phyloP scores from a whole-genome alignment of 2,888 invertebrate species.

The Apamea crenata region DNA sequence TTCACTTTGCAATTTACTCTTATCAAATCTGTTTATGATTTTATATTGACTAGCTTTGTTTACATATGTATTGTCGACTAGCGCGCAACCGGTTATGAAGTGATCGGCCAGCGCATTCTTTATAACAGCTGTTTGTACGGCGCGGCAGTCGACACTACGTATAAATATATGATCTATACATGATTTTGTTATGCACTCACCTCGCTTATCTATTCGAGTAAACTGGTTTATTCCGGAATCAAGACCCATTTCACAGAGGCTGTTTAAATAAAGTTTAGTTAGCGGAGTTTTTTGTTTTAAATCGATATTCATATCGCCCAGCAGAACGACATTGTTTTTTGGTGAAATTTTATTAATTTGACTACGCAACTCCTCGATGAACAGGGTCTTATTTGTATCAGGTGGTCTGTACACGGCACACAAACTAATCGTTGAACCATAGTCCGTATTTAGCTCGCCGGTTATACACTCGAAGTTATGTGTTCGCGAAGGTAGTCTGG shows the following conservation, averaged over 20 bases:
- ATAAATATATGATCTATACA: background rate
- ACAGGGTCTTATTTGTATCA: background rate
- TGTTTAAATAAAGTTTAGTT: slow-evolving; percentile 4
- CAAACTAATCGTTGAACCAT: background rate
- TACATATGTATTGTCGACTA: too few species aligned
- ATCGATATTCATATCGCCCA: background rate
- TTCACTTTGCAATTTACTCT: too few species aligned
- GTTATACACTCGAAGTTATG: background rate
- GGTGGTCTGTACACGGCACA: background rate
- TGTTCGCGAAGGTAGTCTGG: background rate
- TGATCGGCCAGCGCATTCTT: background rate
- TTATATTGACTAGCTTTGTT: too few species aligned
- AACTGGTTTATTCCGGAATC: slow-evolving; percentile 7
- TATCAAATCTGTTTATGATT: too few species aligned
- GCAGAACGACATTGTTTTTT: background rate
- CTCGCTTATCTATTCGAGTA: background rate
- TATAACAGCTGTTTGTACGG: slow-evolving; percentile 1
- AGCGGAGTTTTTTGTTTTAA: background rate
- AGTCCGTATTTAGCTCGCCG: background rate
- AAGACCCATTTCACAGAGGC: background rate
- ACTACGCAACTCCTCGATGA: background rate
- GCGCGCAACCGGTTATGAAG: too few species aligned
- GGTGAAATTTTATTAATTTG: background rate
- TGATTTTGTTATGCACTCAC: background rate
- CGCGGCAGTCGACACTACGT: background rate